A percentile compares a stretch with the other conserved stretches of the same genome.
Conservation (phyloP, 2,113 vertebrate genomes). For the Hypanus sabinus region DNA sequence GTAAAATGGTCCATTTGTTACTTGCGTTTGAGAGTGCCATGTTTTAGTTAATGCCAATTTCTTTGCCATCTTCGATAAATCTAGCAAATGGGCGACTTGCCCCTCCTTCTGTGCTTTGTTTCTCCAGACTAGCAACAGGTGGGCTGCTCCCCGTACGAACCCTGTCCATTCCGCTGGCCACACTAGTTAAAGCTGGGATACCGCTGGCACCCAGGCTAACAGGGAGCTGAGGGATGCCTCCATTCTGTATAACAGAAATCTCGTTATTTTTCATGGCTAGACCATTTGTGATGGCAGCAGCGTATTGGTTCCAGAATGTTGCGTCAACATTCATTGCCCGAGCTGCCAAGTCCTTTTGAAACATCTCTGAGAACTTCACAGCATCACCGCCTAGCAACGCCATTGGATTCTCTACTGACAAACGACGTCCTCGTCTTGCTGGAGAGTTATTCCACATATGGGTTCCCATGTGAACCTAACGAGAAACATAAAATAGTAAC, state of each 20-base stretch:
- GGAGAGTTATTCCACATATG: conserved; percentile 99
- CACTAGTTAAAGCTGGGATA: conserved; percentile 73
- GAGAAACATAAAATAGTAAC: conserved; percentile 28
- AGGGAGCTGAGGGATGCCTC: conserved; percentile 85
- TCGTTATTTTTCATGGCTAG: conserved; percentile 99
- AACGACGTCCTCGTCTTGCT: conserved; percentile 84
- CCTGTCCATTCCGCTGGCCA: conserved; percentile 81
- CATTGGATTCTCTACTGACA: conserved; percentile 97
- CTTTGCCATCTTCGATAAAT: conserved; percentile 97
- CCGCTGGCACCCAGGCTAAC: conserved; percentile 81
- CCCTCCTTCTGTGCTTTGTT: conserved; percentile 71
- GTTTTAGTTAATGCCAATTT: conserved; percentile 91
- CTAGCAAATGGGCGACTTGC: conserved; percentile 81
- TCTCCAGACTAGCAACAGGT: conserved; percentile 76
- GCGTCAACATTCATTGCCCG: conserved; percentile 95
- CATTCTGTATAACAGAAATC: conserved; percentile 98
- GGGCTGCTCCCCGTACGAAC: conserved; percentile 74
- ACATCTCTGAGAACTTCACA: conserved; percentile 96
- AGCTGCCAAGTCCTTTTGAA: conserved; percentile 94
- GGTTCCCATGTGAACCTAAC: conserved; percentile 97
- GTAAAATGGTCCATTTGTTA: conserved; percentile 64
- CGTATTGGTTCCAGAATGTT: conserved; percentile 95
- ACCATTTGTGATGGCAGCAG: conserved; percentile 90
- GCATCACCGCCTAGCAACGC: conserved; percentile 86
- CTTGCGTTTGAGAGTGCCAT: conserved; percentile 47